Base-by-base conservation (phyloP, 2,888 invertebrate genomes). In the Gastrophysa polygoni region DNA sequence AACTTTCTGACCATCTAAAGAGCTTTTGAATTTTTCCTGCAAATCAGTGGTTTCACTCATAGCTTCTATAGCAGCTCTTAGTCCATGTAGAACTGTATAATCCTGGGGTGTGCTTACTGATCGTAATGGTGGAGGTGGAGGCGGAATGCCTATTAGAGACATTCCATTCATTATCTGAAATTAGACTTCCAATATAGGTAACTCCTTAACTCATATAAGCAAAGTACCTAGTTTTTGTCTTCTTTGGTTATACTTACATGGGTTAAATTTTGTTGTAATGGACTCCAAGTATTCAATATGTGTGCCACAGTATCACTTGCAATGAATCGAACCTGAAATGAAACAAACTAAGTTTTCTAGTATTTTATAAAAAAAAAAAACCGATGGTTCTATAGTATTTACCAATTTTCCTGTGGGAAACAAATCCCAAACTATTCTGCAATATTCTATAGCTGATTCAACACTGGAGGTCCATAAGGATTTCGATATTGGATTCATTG, bases 341-440 rank as follows among this genome's bases (percentile, higher is more conserved):
- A 24, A 5, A 24, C 24, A 24, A 7, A 5, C 24, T 24, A 7
- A 24, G 24, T 7, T 24, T 7, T 7, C 24, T 24, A n/a, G n/a
- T 7, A 24, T 24, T 7, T 24, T 3, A 24, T 3, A 24, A 3
- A 24, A 7, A 24, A 24, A 7, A 24, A 24, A 24, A 5, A 3
- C 3, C 4, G 7, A 24, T 46, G 29, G n/a, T 50, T 16, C 1
- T 55, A 62, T 24, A n/a, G n/a, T n/a, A 63, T 82, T 79, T 84
- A 94, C 93, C 81, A 95, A 82, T 85, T 95, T 94, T 63, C 91
- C 92, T 62, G 88, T 87, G 0, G 97, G 96, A 84, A 95, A 98
- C n/a, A 98, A 84, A 82, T 99, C 98, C 93, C 95, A 96, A 0
- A 96, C 94, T 71, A 99, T 94, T 20, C 98, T 88, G 74, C 96